Evolutionary conservation across 2,888 invertebrate species (phyloP).

Genomic region (Sepiola atlantica): DNA sequence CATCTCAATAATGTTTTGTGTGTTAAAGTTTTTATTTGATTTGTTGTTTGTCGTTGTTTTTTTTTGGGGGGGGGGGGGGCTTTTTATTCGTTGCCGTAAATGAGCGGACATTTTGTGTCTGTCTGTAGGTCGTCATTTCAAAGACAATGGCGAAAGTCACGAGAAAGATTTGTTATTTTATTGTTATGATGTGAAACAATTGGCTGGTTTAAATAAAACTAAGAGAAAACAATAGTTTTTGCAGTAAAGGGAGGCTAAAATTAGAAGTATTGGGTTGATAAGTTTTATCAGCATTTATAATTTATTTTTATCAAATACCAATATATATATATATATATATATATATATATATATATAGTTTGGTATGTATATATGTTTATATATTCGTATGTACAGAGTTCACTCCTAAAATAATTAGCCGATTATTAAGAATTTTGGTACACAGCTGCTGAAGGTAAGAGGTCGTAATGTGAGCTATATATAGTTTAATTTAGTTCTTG

Average conservation of each 20-base stretch:
- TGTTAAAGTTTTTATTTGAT: too few species aligned
- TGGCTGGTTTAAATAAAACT: background rate
- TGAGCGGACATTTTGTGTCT: background rate
- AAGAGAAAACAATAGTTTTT: too few species aligned
- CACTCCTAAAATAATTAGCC: too few species aligned
- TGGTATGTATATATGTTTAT: background rate
- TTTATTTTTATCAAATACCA: too few species aligned
- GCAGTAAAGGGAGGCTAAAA: background rate
- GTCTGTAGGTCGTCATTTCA: background rate
- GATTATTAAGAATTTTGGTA: too few species aligned
- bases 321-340: background rate
- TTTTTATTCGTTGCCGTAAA: too few species aligned
- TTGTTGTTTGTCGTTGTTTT: too few species aligned
- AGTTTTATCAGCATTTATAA: background rate
- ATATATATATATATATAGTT: background rate
- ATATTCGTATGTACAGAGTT: background rate
- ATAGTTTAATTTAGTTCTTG: too few species aligned
- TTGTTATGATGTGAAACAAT: background rate
- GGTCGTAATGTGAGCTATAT: too few species aligned
- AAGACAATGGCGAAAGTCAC: background rate
- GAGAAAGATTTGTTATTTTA: background rate
- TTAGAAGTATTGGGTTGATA: background rate
- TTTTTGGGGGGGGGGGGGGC: too few species aligned
- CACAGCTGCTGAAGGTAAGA: too few species aligned
- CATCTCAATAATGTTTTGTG: background rate